phyloP scores from a whole-genome alignment of 2,888 invertebrate species.

The Tipula lateralis region DNA sequence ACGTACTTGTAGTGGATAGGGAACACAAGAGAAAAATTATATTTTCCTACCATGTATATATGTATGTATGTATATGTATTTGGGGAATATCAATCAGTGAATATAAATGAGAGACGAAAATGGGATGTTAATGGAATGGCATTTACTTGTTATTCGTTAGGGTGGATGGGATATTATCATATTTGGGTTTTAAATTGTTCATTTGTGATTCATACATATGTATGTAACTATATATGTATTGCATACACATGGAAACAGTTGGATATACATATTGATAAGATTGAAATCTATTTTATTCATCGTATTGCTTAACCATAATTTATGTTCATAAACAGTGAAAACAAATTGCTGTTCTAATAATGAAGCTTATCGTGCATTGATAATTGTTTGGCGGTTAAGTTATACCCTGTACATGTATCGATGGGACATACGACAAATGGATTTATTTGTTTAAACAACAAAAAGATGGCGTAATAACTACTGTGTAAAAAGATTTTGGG shows the following conservation, averaged over 20 bases:
- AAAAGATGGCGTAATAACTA: neutral
- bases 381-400: too few species aligned
- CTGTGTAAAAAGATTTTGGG: neutral
- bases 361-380: neutral
- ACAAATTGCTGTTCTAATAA: neutral
- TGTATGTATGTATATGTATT: too few species aligned
- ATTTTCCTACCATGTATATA: neutral
- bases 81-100: constrained; percentile 24
- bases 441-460: neutral
- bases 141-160: neutral
- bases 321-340: neutral
- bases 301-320: neutral
- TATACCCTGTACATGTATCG: neutral
- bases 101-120: constrained; percentile 6
- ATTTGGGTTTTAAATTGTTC: neutral
- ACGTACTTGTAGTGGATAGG: neutral
- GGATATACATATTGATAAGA: neutral
- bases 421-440: neutral
- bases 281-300: neutral
- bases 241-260: neutral
- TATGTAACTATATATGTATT: neutral
- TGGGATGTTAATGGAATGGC: neutral
- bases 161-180: neutral
- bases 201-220: neutral
- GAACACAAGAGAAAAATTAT: neutral